A percentile compares a stretch with the other conserved stretches of the same genome.
phyloP scores from a whole-genome alignment of 2,113 vertebrate species.

The Anseranas semipalmata region DNA sequence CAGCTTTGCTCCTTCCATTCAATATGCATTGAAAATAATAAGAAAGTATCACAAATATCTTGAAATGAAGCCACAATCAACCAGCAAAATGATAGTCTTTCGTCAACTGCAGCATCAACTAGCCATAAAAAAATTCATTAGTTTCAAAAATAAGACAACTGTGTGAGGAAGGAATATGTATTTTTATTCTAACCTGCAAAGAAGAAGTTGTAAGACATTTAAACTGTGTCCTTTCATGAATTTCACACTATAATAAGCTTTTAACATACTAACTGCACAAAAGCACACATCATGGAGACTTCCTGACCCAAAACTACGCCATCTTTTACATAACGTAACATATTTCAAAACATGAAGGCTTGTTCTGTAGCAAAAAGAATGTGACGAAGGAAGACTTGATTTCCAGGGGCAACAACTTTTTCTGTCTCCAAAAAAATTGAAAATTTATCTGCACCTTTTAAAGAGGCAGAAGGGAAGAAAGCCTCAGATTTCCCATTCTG shows the following conservation, averaged over 20 bases:
- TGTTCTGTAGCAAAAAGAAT: background rate
- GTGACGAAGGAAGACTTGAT: background rate
- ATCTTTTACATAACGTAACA: background rate
- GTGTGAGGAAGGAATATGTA: background rate
- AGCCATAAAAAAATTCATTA: slow-evolving; percentile 27
- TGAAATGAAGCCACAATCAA: slow-evolving; percentile 58
- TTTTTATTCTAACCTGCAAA: slow-evolving; percentile 76
- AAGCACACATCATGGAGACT: background rate
- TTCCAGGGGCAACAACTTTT: background rate
- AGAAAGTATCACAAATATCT: slow-evolving; percentile 18
- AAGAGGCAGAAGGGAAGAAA: background rate
- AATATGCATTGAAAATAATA: slow-evolving; percentile 29
- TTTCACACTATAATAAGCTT: background rate
- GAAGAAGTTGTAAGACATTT: slow-evolving; percentile 74
- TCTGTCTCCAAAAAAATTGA: background rate
- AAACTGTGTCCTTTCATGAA: slow-evolving; percentile 42
- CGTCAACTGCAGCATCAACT: slow-evolving; percentile 33
- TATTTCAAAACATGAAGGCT: background rate
- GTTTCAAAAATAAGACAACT: slow-evolving; percentile 51
- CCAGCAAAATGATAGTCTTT: slow-evolving; percentile 26
- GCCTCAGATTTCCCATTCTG: background rate
- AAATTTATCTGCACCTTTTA: background rate
- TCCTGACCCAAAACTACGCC: background rate
- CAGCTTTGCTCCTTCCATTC: slow-evolving; percentile 41
- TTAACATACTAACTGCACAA: background rate